phyloP scores from a whole-genome alignment of 2,797 vertebrate genomes.

The Sphenodon punctatus region DNA sequence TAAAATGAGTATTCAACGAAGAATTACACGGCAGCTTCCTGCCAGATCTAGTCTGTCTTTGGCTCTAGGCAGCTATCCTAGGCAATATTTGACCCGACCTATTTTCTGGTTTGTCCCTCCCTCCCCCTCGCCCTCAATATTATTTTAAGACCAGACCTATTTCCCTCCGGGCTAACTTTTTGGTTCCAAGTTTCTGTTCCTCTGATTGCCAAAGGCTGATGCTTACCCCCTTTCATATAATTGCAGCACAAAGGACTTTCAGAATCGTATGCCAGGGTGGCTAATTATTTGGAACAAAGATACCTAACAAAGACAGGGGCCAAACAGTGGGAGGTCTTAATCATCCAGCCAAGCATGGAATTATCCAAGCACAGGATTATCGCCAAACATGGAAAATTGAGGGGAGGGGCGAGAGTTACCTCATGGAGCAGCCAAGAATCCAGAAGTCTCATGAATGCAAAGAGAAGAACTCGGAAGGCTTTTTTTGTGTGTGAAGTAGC shows the following conservation, averaged over 20 bases:
- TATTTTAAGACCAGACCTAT: slow-evolving; percentile 8
- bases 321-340: slow-evolving; percentile 70
- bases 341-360: slow-evolving; percentile 70
- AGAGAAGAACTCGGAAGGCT: slow-evolving; percentile 65
- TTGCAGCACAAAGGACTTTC: slow-evolving; percentile 62
- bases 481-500: not conserved
- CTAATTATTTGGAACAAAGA: slow-evolving; percentile 71
- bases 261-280: slow-evolving; percentile 61
- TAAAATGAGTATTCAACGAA: not conserved
- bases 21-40: not conserved
- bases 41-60: not conserved
- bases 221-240: slow-evolving; percentile 60
- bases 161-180: not conserved
- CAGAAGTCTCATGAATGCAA: slow-evolving; percentile 43
- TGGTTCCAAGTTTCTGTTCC: slow-evolving; percentile 55
- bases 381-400: slow-evolving; percentile 50
- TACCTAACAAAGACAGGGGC: slow-evolving; percentile 67
- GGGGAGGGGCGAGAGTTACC: slow-evolving; percentile 45
- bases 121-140: not conserved
- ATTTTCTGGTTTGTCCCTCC: slow-evolving; percentile 11
- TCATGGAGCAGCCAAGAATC: slow-evolving; percentile 65
- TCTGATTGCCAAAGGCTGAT: slow-evolving; percentile 44
- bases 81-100: not conserved
- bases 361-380: slow-evolving; percentile 51
- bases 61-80: not conserved